Conservation (phyloP, 2,797 vertebrate genomes). For the Labroides dimidiatus region DNA sequence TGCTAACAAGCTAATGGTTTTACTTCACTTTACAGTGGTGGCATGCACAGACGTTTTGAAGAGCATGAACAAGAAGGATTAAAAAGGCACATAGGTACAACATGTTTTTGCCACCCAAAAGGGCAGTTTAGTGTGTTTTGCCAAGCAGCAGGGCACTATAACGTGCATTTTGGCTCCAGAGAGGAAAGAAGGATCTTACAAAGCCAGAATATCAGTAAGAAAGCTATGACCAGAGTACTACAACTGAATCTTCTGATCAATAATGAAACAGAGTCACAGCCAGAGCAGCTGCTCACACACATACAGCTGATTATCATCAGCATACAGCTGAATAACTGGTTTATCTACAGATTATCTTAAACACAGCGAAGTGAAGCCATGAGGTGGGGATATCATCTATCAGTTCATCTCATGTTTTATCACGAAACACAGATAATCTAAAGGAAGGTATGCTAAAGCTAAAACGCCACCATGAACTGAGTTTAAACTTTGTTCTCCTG, state of each 20-base stretch:
- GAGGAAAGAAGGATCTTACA: no score
- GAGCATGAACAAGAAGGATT: no score
- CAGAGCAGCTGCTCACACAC: neutral
- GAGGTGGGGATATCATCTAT: conserved; percentile 1
- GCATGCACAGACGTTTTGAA: no score
- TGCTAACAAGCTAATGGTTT: no score
- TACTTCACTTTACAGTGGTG: no score
- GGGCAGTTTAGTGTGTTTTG: no score
- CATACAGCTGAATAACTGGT: neutral
- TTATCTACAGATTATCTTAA: neutral
- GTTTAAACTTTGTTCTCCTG: conserved; percentile 63
- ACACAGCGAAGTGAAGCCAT: neutral
- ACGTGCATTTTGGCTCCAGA: no score
- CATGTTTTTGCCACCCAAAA: no score
- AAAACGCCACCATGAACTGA: conserved; percentile 22
- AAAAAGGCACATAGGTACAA: no score
- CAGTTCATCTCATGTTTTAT: conserved; percentile 24
- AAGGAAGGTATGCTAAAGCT: conserved; percentile 34
- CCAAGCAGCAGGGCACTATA: no score
- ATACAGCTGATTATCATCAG: conserved; percentile 15
- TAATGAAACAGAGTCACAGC: neutral
- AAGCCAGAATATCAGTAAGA: no score
- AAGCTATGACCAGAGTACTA: no score
- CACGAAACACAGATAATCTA: conserved; percentile 21
- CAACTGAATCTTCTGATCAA: neutral